Conservation (phyloP, 2,113 vertebrate species). For the Grallaria varia region DNA sequence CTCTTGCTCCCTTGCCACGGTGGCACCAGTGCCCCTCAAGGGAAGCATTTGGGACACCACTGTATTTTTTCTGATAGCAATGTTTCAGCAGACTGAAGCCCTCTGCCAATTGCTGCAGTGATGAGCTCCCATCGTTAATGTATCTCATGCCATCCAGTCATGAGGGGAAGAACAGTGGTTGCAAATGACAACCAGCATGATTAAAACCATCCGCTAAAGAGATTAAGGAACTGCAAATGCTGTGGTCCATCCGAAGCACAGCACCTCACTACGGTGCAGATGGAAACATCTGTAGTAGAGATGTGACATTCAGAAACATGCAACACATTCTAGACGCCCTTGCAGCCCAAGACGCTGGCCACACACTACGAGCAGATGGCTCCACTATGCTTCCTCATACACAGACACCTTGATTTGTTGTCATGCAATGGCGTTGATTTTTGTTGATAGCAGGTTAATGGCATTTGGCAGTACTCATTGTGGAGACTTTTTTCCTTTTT, state of each 20-base stretch:
- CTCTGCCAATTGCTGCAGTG: background rate
- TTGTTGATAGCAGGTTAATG: background rate
- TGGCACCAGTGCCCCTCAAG: background rate
- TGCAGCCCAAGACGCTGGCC: background rate
- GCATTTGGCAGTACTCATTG: background rate
- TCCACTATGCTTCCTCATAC: background rate
- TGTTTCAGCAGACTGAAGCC: background rate
- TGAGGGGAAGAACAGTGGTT: background rate
- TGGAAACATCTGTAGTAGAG: background rate
- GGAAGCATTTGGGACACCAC: background rate
- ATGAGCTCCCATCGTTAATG: background rate
- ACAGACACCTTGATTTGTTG: background rate
- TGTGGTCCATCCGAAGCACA: background rate
- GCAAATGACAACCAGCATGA: background rate
- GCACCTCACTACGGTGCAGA: background rate
- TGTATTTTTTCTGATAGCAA: background rate
- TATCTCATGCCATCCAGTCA: background rate
- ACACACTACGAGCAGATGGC: background rate
- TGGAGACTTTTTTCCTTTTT: background rate
- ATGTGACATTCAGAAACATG: slow-evolving; percentile 4
- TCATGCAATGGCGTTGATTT: background rate
- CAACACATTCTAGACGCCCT: background rate
- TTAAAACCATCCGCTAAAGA: background rate
- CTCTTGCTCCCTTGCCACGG: background rate
- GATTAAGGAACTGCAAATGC: background rate